Evolutionary conservation across 2,797 vertebrate species (phyloP), one percentile per base, ranked within the genome.

Genomic region (Phrynocephalus guinanensis): DNA sequence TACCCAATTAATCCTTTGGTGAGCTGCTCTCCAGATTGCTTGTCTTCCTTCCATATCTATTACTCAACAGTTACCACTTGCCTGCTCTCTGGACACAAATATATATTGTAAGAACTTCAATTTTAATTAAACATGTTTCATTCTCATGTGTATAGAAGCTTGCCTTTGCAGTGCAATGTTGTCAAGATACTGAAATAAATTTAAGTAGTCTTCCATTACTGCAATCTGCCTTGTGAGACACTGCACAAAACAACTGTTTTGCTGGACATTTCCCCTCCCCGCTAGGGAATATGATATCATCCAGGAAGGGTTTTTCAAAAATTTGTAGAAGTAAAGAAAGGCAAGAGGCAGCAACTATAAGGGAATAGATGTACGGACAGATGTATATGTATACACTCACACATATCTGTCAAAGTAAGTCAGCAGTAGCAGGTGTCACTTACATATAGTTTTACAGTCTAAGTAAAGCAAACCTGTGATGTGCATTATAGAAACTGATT

Each of bases 401-500:
- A 93, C 91, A 77, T 89, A 90, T 93, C 84, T 87, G 77, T 93
- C 91, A 93, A 94, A 95, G 94, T 90, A 88, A 90, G 93, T 93
- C 93, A 96, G 92, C 95, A 95, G 92, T 91, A 90, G 93, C 95
- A 96, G 94, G 94, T 96, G 95, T 94, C 92, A 91, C 93, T 93
- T 91, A 22, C 93, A 88, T 94, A 92, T 89, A 96, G 94, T 93
- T 94, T 92, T 94, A 95, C 85, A 94, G 93, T 91, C 91, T 94
- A 95, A 96, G 94, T 94, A 97, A 96, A 96, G 95, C 92, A 97
- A 97, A 97, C 96, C 96, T 96, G 95, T 92, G 94, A 97, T 96
- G 94, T 96, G 96, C 96, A 97, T 98, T 95, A 94, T 97, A 88
- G 96, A 97, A 98, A 97, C 96, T 97, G 96, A 97, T 96, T 96